A percentile compares a stretch with the other conserved stretches of the same genome.
These are phyloP conservation scores for Machimus atricapillus DNA, from an alignment of 2,888 invertebrate species.

Conservation along the genomic window DNA sequence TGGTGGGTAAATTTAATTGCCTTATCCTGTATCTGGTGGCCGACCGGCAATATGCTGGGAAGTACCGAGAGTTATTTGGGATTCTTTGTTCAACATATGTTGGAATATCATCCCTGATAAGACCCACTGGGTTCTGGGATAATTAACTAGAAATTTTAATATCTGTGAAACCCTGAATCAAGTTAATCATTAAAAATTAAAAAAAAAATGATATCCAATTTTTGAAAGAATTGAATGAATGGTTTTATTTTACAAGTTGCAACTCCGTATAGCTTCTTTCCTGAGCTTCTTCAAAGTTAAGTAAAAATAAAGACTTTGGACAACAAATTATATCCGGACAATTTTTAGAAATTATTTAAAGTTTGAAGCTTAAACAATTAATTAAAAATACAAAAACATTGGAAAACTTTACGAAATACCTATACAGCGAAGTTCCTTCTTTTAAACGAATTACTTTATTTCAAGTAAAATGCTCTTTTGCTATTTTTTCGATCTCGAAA, in stretches of 20 bases:
- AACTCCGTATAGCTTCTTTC: too few species aligned
- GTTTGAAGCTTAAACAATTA: too few species aligned
- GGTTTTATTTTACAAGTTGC: not conserved
- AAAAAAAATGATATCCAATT: not conserved
- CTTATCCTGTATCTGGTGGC: not conserved
- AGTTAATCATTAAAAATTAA: not conserved
- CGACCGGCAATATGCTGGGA: not conserved
- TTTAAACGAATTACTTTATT: too few species aligned
- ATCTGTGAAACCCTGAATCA: not conserved
- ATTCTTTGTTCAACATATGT: not conserved
- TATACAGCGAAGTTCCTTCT: too few species aligned
- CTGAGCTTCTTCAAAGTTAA: too few species aligned
- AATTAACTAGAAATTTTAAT: not conserved
- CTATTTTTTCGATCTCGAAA: too few species aligned
- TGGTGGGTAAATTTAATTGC: not conserved
- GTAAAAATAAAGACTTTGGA: too few species aligned
- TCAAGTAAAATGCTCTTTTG: too few species aligned
- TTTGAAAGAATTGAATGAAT: not conserved
- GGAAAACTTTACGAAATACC: too few species aligned
- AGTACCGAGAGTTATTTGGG: not conserved
- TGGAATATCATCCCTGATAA: not conserved
- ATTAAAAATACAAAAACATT: too few species aligned
- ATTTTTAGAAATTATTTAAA: too few species aligned
- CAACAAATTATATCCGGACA: too few species aligned
- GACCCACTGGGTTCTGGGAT: not conserved